Evolutionary conservation across 2,888 invertebrate species (phyloP).

Genomic region (Tipula lateralis): DNA sequence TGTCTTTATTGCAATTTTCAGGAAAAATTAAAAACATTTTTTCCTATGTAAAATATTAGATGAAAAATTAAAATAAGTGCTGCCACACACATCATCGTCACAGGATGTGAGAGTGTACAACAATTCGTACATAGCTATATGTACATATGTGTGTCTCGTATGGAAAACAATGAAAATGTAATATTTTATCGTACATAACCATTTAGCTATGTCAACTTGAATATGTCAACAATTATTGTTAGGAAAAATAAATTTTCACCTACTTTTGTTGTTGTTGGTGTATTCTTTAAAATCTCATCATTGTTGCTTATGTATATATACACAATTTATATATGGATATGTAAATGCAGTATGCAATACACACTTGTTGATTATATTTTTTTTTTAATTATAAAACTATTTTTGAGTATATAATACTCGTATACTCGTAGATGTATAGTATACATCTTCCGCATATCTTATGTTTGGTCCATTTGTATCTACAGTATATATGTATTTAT

Average conservation of each 20-base stretch:
- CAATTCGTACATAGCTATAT: background rate
- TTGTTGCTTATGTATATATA: background rate
- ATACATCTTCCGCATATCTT: background rate
- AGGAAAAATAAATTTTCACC: constrained; percentile 9
- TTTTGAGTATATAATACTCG: background rate
- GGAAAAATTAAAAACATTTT: background rate
- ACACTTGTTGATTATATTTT: background rate
- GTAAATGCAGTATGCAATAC: background rate
- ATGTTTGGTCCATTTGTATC: background rate
- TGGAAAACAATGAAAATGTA: constrained; percentile 14
- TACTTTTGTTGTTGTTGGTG: background rate
- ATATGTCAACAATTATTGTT: constrained; percentile 19
- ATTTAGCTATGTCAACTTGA: constrained; percentile 19
- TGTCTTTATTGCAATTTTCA: background rate
- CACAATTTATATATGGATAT: background rate
- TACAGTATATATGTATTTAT: background rate
- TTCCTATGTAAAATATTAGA: background rate
- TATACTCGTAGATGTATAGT: background rate
- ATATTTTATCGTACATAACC: constrained; percentile 13
- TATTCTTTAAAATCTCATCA: constrained; percentile 1
- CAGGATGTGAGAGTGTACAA: background rate
- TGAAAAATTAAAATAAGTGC: background rate
- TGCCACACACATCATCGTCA: constrained; percentile 24
- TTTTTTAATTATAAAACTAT: background rate
- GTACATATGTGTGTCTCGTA: background rate